phyloP scores from a whole-genome alignment of 2,888 invertebrate genomes.

The Meganola albula region DNA sequence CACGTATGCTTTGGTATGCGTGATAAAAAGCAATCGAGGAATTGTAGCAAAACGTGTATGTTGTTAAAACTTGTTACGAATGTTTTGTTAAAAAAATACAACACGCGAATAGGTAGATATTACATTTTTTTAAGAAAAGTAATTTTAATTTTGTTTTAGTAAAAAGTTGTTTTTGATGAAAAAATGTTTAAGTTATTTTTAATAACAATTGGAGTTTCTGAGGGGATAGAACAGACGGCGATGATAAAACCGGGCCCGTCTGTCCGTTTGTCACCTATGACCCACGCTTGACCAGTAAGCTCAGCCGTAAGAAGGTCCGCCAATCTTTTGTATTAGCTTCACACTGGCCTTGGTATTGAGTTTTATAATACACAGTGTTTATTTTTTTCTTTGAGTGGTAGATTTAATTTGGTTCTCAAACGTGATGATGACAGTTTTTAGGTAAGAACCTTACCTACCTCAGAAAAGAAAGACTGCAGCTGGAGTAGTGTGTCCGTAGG shows the following conservation, averaged over 20 bases:
- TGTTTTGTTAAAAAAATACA: neutral
- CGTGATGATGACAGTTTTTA: no score
- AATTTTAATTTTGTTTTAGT: no score
- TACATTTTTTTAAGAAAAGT: no score
- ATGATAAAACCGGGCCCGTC: slow-evolving; percentile 48
- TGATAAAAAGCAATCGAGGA: slow-evolving; percentile 28
- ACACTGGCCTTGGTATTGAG: slow-evolving; percentile 35
- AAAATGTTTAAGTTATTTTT: no score
- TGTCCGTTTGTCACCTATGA: slow-evolving; percentile 74
- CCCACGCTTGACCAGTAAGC: slow-evolving; percentile 63
- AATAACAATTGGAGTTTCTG: no score
- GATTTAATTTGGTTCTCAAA: no score
- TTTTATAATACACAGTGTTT: slow-evolving; percentile 7
- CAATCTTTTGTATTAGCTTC: slow-evolving; percentile 49
- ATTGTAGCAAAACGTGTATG: slow-evolving; percentile 15
- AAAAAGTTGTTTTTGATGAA: no score
- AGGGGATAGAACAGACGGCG: slow-evolving; percentile 30
- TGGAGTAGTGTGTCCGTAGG: no score
- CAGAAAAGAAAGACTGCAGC: no score
- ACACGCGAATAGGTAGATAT: no score
- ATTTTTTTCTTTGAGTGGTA: slow-evolving; percentile 6
- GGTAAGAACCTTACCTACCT: no score
- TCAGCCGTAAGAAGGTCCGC: slow-evolving; percentile 35
- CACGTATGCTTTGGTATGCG: slow-evolving; percentile 19
- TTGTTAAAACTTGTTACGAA: slow-evolving; percentile 15